Conservation (phyloP, 2,888 invertebrate genomes). For the Cephus runcator region DNA sequence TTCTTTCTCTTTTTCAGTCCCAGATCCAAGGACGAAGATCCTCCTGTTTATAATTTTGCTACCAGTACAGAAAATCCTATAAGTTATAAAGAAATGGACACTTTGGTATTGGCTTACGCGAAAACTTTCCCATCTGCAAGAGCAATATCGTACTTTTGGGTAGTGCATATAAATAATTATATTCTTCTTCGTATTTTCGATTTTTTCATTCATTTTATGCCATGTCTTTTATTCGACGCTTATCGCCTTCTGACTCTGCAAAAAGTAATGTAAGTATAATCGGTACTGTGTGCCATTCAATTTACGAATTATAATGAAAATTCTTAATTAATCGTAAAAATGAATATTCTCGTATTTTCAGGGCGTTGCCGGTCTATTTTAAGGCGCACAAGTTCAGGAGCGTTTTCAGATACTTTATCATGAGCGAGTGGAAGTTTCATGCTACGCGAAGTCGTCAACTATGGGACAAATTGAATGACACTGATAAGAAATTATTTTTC, state of each 20-base stretch:
- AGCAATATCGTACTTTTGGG: neutral
- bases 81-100: neutral
- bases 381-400: neutral
- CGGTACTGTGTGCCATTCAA: neutral
- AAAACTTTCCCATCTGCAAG: neutral
- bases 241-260: neutral
- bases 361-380: neutral
- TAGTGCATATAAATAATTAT: neutral
- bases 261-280: neutral
- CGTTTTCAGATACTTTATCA: conserved; percentile 11
- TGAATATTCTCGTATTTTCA: neutral
- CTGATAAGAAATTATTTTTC: conserved; percentile 42
- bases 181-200: neutral
- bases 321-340: neutral
- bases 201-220: neutral
- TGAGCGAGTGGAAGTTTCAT: conserved; percentile 33
- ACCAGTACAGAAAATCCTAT: neutral
- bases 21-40: neutral
- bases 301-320: neutral
- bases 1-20: neutral
- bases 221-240: neutral
- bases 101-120: neutral
- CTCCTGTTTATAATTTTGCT: neutral
- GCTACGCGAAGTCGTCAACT: conserved; percentile 34
- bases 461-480: conserved; percentile 36